phyloP scores from a whole-genome alignment of 2,113 vertebrate genomes.

The Sciurus niger region DNA sequence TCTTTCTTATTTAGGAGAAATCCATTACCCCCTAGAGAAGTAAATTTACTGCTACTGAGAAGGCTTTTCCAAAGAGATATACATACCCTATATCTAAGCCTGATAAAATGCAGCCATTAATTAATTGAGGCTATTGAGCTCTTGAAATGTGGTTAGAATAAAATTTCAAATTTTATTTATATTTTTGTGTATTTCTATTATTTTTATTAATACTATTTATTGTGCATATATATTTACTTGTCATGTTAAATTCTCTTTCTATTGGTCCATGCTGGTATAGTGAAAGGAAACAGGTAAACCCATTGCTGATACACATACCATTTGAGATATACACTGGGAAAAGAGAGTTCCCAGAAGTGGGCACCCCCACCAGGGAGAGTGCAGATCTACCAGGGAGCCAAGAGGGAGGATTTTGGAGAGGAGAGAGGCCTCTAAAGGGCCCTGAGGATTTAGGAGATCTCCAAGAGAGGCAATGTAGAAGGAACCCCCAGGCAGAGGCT shows the following conservation, averaged over 20 bases:
- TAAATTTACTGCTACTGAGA: not conserved
- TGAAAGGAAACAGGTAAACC: not conserved
- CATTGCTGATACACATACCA: not conserved
- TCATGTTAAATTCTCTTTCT: not conserved
- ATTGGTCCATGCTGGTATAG: not conserved
- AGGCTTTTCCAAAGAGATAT: not conserved
- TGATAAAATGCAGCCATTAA: not conserved
- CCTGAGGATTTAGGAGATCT: not conserved
- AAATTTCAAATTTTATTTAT: not conserved
- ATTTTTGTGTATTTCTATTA: not conserved
- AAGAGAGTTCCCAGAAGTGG: not conserved
- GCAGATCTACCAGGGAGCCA: not conserved
- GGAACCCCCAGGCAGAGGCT: not conserved
- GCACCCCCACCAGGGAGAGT: fast-evolving
- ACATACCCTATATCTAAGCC: too few species aligned
- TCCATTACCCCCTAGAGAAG: not conserved
- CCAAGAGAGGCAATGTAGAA: not conserved
- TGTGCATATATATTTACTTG: not conserved
- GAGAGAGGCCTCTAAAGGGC: not conserved
- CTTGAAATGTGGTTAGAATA: constrained; percentile 1
- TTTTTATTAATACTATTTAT: not conserved
- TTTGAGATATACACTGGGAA: not conserved
- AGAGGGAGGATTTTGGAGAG: not conserved
- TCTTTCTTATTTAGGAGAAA: not conserved
- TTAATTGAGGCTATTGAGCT: not conserved